phyloP scores from a whole-genome alignment of 2,888 invertebrate genomes.

The Alviniconcha strummeri region DNA sequence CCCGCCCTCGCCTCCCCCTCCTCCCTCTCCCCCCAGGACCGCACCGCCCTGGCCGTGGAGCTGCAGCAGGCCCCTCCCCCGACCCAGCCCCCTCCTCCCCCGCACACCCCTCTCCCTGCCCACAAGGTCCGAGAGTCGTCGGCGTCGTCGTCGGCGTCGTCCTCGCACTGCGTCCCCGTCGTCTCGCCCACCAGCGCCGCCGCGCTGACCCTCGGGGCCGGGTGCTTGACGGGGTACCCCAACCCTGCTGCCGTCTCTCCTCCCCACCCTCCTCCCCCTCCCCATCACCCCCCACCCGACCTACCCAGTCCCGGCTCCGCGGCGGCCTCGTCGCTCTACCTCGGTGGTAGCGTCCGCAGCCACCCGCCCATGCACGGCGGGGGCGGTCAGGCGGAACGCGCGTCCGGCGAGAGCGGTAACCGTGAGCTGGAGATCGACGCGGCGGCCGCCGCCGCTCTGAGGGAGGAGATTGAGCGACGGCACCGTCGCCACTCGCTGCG shows the following conservation, averaged over 20 bases:
- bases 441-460: neutral
- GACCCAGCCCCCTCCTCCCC: constrained; percentile 1
- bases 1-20: neutral
- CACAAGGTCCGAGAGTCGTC: neutral
- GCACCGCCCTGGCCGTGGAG: neutral
- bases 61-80: neutral
- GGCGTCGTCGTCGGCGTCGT: neutral
- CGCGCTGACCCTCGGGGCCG: too few relatives aligned
- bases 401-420: neutral
- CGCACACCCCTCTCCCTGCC: neutral
- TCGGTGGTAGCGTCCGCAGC: neutral
- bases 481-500: constrained; percentile 1
- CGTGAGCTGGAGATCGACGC: constrained; percentile 22
- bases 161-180: too few relatives aligned
- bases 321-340: neutral
- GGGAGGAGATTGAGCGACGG: constrained; percentile 21
- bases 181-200: neutral
- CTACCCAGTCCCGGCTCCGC: constrained; percentile 13
- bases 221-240: neutral
- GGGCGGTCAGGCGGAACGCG: neutral
- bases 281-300: neutral
- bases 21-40: neutral
- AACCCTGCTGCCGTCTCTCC: neutral
- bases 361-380: neutral
- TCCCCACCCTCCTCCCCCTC: neutral